Percentiles rank a stretch among this genome's conserved stretches.
Evolutionary conservation across 2,113 vertebrate species (phyloP).

Genomic region (Anhinga rufa): DNA sequence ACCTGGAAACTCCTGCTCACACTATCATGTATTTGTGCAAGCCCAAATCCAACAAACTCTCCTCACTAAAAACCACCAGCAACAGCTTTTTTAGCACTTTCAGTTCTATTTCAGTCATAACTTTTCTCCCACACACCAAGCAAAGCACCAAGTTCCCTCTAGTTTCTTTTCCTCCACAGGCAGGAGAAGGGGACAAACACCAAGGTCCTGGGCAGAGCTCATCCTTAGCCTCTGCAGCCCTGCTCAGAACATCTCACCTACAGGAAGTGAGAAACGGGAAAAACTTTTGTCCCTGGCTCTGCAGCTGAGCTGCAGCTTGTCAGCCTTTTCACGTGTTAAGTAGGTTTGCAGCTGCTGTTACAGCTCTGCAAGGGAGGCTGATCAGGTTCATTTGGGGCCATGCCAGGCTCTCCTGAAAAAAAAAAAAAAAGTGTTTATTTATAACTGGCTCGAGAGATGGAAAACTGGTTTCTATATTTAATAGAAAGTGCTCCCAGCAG

Average conservation of each 20-base stretch:
- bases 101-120: not conserved
- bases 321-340: not conserved
- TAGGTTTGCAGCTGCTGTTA: not conserved
- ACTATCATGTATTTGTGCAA: not conserved
- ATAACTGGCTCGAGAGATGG: not conserved
- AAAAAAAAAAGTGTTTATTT: not conserved
- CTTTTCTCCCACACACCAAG: not conserved
- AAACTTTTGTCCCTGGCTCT: not conserved
- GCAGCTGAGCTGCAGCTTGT: not conserved
- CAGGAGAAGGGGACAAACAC: not conserved
- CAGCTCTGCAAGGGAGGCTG: not conserved
- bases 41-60: not conserved
- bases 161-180: not conserved
- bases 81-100: not conserved
- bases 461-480: conserved; percentile 45
- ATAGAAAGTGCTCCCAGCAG: not conserved
- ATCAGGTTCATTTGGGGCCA: not conserved
- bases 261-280: not conserved
- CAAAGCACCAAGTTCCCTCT: not conserved
- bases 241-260: not conserved
- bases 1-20: not conserved
- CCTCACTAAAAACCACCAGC: not conserved
- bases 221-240: not conserved
- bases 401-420: not conserved
- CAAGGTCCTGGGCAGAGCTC: not conserved